Evolutionary conservation across 2,113 vertebrate species (phyloP).

Genomic region (Caranx ignobilis): DNA sequence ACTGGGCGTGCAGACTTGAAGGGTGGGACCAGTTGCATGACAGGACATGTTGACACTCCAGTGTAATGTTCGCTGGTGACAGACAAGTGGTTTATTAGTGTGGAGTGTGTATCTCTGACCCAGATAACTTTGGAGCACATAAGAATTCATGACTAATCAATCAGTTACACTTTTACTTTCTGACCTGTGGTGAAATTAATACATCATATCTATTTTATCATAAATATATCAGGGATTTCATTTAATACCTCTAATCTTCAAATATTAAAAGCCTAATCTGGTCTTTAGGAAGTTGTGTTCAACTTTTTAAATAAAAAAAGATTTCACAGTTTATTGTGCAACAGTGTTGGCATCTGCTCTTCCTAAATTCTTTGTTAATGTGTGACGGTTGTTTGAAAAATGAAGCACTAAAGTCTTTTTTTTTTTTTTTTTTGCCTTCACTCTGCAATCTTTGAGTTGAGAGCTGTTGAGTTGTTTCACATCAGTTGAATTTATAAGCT

Average conservation of each 20-base stretch:
- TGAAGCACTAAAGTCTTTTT: not conserved
- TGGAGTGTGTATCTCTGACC: slow-evolving; percentile 44
- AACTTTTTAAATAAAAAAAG: not conserved
- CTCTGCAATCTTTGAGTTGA: not conserved
- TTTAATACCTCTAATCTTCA: not conserved
- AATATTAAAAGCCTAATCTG: not conserved
- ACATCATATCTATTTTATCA: not conserved
- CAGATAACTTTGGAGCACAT: slow-evolving; percentile 8
- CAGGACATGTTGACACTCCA: slow-evolving; percentile 54
- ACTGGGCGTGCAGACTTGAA: slow-evolving; percentile 37
- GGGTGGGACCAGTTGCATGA: slow-evolving; percentile 57
- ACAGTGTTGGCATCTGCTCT: not conserved
- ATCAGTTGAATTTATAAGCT: not conserved
- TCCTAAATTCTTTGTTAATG: not conserved
- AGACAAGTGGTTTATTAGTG: slow-evolving; percentile 61
- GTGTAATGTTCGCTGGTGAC: slow-evolving; percentile 60
- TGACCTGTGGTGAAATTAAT: slow-evolving; percentile 9
- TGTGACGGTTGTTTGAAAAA: slow-evolving; percentile 1
- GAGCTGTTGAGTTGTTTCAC: not conserved
- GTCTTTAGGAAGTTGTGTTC: not conserved
- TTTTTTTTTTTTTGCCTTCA: not conserved
- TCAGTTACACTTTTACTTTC: slow-evolving; percentile 23
- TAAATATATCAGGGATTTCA: not conserved
- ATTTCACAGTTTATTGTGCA: not conserved
- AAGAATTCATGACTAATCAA: slow-evolving; percentile 37